A percentile compares a stretch with the other conserved stretches of the same genome.
These are phyloP conservation scores for Tupaia tana DNA, from an alignment of 2,113 vertebrate genomes.

Conservation along the genomic window DNA sequence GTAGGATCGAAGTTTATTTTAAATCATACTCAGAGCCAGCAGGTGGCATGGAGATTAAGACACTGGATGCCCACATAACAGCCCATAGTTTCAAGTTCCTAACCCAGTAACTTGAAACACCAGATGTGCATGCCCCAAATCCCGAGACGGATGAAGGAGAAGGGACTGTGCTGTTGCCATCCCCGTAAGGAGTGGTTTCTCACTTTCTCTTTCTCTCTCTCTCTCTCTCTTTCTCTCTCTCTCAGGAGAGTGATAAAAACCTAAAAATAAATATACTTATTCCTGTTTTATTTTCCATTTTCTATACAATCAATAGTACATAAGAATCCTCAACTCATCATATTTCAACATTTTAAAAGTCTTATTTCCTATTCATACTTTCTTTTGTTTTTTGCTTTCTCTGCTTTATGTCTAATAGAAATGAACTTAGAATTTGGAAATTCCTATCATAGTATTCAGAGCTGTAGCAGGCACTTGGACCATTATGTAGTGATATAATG, in stretches of 20 bases:
- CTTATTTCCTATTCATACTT: not conserved
- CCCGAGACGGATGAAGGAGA: too few species aligned
- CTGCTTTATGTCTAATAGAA: not conserved
- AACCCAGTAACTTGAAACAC: too few species aligned
- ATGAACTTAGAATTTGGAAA: not conserved
- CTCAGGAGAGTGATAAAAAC: too few species aligned
- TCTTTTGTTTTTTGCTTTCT: not conserved
- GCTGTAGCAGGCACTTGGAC: not conserved
- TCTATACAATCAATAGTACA: rapidly evolving
- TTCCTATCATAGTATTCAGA: not conserved
- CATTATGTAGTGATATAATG: not conserved
- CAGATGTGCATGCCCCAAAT: too few species aligned
- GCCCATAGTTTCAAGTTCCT: too few species aligned
- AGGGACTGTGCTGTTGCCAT: too few species aligned
- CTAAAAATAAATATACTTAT: not conserved
- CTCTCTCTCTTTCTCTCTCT: too few species aligned
- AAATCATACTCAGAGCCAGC: too few species aligned
- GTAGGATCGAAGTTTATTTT: not conserved
- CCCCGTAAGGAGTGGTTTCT: too few species aligned
- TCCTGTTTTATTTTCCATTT: not conserved
- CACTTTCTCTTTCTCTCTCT: too few species aligned
- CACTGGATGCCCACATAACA: too few species aligned
- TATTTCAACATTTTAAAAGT: not conserved
- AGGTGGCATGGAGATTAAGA: too few species aligned
- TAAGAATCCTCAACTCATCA: not conserved